These are phyloP conservation scores for Dicyrtomina minuta DNA, from an alignment of 2,888 invertebrate genomes.

Conservation along the genomic window DNA sequence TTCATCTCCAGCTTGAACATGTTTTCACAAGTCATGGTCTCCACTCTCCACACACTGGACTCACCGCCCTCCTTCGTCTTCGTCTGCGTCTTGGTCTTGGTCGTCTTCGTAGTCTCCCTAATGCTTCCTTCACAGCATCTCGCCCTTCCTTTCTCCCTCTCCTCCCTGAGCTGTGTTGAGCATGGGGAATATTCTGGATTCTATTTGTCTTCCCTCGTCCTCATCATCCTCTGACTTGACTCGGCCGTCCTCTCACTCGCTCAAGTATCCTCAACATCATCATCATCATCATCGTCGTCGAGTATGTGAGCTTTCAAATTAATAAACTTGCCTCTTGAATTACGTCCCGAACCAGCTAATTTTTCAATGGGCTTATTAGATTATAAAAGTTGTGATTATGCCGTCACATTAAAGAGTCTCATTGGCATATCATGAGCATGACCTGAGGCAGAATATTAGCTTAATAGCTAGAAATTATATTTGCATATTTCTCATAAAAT, in stretches of 20 bases:
- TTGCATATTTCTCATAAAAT: slow-evolving; percentile 14
- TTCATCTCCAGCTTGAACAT: slow-evolving; percentile 21
- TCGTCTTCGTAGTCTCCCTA: too few species aligned
- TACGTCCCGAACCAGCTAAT: slow-evolving; percentile 19
- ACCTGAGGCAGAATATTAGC: slow-evolving; percentile 1
- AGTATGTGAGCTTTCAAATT: slow-evolving; percentile 10
- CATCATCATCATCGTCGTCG: background rate
- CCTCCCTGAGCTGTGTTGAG: too few species aligned
- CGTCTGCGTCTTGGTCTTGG: too few species aligned
- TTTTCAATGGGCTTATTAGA: slow-evolving; percentile 15
- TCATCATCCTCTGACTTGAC: too few species aligned
- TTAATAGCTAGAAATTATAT: background rate
- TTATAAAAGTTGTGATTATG: slow-evolving; percentile 22
- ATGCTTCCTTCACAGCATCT: too few species aligned
- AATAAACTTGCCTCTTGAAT: slow-evolving; percentile 30
- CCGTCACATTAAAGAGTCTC: slow-evolving; percentile 20
- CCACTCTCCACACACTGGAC: background rate
- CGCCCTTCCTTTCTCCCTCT: background rate
- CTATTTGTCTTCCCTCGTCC: too few species aligned
- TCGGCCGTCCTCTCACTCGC: too few species aligned
- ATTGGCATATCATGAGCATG: slow-evolving; percentile 6
- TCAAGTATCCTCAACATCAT: background rate
- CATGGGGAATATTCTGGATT: too few species aligned
- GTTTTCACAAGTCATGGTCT: slow-evolving; percentile 23
- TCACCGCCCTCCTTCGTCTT: slow-evolving; percentile 14